Base-by-base conservation (phyloP, 1,140 invertebrate genomes). In the Lasioglossum baleicum region DNA sequence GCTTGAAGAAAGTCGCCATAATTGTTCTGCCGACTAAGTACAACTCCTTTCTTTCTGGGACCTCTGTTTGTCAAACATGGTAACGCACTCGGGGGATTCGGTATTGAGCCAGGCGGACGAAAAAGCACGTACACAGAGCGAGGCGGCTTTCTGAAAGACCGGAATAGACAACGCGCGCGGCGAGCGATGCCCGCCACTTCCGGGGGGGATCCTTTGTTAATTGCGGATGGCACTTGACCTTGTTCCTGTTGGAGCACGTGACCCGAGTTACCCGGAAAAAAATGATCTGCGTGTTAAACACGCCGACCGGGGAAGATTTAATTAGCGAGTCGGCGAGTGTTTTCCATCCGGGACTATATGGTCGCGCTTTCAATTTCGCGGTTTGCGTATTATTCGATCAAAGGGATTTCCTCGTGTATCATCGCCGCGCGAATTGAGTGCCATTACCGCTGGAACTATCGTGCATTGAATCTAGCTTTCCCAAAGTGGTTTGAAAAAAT, bases 161-260 rank as follows among this genome's bases (percentile, higher is more conserved):
- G 40, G 61, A 67, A 80, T 40, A 67, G 31, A 67, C 15, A n/a
- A 22, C n/a, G 42, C 40, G 64, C 58, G 56, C 22, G 31, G 51
- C 71, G n/a, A 20, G 15, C 65, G 31, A 66, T 7, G 17, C 26
- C n/a, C 15, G 5, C 5, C n/a, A 53, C 56, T 80, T 80, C 63
- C 77, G 71, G 15, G 17, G 48, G 17, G 48, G 31, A n/a, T 51
- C 13, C 53, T 40, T 56, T 17, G 69, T 42, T 73, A 79, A 79
- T 74, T 65, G 63, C 53, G 42, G 31, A 61, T 67, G 65, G 22
- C 44, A 20, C 72, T 68, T 42, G 64, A 80, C 53, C 72, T 75
- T 68, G 71, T 68, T 51, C n/a, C 22, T n/a, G 22, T 1, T 26
- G n/a, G 42, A 61, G 48, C 67, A 71, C 35, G 60, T 70, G 64